Evolutionary conservation across 2,113 vertebrate species (phyloP), one percentile per base, ranked within the genome.

Genomic region (Petroica traversi): DNA sequence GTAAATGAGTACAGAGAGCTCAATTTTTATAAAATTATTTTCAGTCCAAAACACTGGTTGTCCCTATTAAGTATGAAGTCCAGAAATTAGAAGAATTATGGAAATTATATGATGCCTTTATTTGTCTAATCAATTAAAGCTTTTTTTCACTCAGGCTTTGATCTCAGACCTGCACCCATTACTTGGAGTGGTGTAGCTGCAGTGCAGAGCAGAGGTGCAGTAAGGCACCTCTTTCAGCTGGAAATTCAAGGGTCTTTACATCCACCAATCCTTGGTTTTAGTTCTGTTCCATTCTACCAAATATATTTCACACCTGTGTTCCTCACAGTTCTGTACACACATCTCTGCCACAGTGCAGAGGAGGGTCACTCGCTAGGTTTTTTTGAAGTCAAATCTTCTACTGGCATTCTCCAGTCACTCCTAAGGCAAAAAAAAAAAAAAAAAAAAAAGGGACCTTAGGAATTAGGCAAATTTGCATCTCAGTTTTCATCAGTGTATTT

Each of bases 321-420:
- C 57, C 33, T 73, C 13, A 15, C 14, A n/a, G 25, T 49, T 23
- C 25, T 0, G 0, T 24, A 28, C 33, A 31, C 45, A 41, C 2
- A 6, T 49, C 72, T 57, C 58, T 75, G 43, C 72, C 34, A 46
- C 15, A 41, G 13, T 36, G 33, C 46, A 75, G 33, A 63, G 22
- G 14, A 64, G 10, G 7, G 6, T n/a, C 49, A 46, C 9, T 58
- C 34, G 24, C 45, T 12, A 82, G 17, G 12, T 48, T 22, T 24
- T 46, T 40, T 57, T 74, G 5, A 74, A 74, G 33, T 69, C 7
- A 58, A 36, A 74, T 78, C 34, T 41, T 76, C 24, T 36, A 8
- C 31, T 59, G 4, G 18, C 26, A 87, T 83, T 69, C 51, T 69
- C 22, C 14, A 48, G 0, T 38, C 51, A 33, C 11, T 48, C 18